Evolutionary conservation across 2,113 vertebrate species (phyloP).

Genomic region (Helogale parvula): DNA sequence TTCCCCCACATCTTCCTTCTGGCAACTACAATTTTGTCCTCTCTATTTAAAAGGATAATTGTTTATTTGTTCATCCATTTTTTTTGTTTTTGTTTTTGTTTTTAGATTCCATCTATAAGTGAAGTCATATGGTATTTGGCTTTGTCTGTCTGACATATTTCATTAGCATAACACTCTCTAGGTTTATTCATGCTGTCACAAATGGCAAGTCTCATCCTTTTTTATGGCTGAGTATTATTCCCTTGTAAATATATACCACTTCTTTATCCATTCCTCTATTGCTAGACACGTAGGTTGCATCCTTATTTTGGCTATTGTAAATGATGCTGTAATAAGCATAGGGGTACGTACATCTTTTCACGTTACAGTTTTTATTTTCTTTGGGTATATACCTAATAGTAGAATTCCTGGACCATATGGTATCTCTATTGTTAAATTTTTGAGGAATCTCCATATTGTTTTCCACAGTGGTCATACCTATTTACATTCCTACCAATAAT

Average conservation of each 20-base stretch:
- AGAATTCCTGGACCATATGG: not conserved
- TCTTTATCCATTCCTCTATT: not conserved
- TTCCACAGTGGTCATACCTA: not conserved
- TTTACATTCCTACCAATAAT: not conserved
- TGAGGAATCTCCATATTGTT: not conserved
- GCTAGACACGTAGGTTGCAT: not conserved
- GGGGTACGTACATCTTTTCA: not conserved
- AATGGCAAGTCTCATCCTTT: not conserved
- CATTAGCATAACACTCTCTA: not conserved
- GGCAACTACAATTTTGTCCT: not conserved
- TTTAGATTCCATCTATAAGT: not conserved
- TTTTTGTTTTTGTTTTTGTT: not conserved
- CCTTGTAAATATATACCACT: not conserved
- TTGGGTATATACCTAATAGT: not conserved
- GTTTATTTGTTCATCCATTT: not conserved
- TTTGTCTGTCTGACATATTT: not conserved
- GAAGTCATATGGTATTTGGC: not conserved
- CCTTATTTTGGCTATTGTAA: not conserved
- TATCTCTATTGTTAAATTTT: not conserved
- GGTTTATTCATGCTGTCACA: not conserved
- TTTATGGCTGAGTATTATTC: not conserved
- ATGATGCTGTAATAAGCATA: not conserved
- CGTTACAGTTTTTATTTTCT: not conserved
- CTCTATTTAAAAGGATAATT: not conserved
- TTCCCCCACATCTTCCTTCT: not conserved